These are phyloP conservation scores for Etheostoma nigrum DNA, from an alignment of 2,797 vertebrate genomes.

Conservation along the genomic window DNA sequence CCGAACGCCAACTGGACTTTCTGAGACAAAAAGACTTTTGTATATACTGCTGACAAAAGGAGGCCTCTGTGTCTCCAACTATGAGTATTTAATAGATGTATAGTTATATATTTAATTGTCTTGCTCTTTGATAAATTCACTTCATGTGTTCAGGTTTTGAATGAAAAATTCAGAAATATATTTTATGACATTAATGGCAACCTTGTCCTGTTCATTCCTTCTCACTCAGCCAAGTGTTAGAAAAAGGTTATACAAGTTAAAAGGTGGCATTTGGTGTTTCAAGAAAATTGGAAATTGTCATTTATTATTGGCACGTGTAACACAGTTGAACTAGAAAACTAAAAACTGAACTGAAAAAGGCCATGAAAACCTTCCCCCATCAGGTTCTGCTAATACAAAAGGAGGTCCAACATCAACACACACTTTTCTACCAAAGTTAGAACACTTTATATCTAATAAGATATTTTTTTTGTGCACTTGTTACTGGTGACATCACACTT, in stretches of 20 bases:
- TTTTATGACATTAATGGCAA: constrained; percentile 74
- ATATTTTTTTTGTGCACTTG: neutral
- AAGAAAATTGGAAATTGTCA: neutral
- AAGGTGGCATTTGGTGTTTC: neutral
- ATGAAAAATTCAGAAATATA: constrained; percentile 83
- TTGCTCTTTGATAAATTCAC: constrained; percentile 71
- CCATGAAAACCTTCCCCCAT: no score
- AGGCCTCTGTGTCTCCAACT: constrained; percentile 51
- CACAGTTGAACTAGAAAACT: neutral
- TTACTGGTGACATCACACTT: neutral
- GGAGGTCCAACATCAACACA: neutral
- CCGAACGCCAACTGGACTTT: constrained; percentile 9
- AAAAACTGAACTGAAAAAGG: neutral
- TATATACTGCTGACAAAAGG: constrained; percentile 70
- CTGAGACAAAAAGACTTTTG: constrained; percentile 53
- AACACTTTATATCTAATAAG: neutral
- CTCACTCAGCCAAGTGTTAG: neutral
- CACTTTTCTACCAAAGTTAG: neutral
- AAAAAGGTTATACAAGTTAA: neutral
- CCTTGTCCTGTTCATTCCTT: constrained; percentile 35
- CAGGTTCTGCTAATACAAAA: neutral
- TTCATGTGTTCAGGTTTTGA: constrained; percentile 56
- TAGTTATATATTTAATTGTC: constrained; percentile 86
- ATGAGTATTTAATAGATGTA: constrained; percentile 86
- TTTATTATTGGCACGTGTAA: neutral